phyloP scores from a whole-genome alignment of 1,140 invertebrate genomes.

The Arctopsyche grandis region DNA sequence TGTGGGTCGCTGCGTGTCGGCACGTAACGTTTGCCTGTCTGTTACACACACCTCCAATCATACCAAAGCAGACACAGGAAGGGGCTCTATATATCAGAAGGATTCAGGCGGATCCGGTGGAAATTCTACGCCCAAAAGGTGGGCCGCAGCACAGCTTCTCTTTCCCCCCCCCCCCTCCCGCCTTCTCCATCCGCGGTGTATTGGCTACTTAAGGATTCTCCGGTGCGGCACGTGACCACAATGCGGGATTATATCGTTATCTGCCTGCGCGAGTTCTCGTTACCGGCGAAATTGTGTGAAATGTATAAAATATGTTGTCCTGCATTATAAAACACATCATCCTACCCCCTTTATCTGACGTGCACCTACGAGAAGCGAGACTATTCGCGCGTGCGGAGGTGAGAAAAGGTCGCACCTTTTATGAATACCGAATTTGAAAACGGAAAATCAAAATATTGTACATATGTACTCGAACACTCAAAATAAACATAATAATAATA shows the following conservation, averaged over 20 bases:
- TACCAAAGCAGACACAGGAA: conserved; percentile 12
- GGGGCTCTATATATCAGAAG: conserved; percentile 33
- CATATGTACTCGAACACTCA: no score
- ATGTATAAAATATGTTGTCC: conserved; percentile 51
- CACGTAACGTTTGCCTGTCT: conserved; percentile 9
- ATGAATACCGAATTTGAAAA: not conserved
- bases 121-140: conserved; percentile 22
- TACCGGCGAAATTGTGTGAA: conserved; percentile 51
- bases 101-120: not conserved
- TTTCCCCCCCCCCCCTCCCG: no score
- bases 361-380: not conserved
- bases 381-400: not conserved
- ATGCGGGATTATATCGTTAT: conserved; percentile 53
- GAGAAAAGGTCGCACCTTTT: conserved; percentile 12
- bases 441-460: not conserved
- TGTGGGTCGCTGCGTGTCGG: conserved; percentile 5
- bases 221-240: conserved; percentile 49
- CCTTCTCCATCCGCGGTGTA: conserved; percentile 41
- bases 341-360: not conserved
- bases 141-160: conserved; percentile 36
- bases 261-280: conserved; percentile 42
- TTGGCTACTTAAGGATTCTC: conserved; percentile 54
- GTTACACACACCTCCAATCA: conserved; percentile 44
- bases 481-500: no score
- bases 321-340: conserved; percentile 41